Evolutionary conservation across 1,140 invertebrate genomes (phyloP).

Genomic region (Diabrotica undecimpunctata): DNA sequence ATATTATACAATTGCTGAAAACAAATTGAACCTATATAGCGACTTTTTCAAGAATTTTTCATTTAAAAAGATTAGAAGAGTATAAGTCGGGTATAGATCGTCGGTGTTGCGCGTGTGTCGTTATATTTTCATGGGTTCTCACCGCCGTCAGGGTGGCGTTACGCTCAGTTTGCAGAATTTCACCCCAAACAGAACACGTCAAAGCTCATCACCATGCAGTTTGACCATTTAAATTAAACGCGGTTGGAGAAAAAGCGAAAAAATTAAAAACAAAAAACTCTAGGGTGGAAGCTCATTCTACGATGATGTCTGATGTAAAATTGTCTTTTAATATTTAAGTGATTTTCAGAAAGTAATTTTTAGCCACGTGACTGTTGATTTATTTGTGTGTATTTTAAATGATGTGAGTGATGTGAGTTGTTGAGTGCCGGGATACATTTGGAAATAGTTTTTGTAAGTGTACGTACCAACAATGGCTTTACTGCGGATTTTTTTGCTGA

Average conservation of each 20-base stretch:
- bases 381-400: constrained; percentile 7
- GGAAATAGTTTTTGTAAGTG: constrained; percentile 1
- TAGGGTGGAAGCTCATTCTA: neutral
- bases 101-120: constrained; percentile 16
- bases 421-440: constrained; percentile 6
- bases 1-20: constrained; percentile 5
- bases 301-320: too few relatives aligned
- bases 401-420: constrained; percentile 15
- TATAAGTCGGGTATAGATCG: constrained; percentile 18
- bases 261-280: neutral
- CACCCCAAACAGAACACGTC: constrained; percentile 10
- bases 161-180: constrained; percentile 18
- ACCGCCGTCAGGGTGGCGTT: constrained; percentile 18
- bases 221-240: constrained; percentile 10
- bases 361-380: neutral
- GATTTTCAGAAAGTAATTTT: too few relatives aligned
- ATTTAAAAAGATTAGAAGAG: constrained; percentile 18
- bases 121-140: constrained; percentile 14
- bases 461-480: constrained; percentile 4
- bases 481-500: constrained; percentile 14
- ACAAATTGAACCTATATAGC: constrained; percentile 15
- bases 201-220: constrained; percentile 5
- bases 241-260: neutral
- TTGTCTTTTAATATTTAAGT: too few relatives aligned
- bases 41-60: constrained; percentile 17